Evolutionary conservation across 2,797 vertebrate species (phyloP), one percentile per base, ranked within the genome.

Genomic region (Lepilemur ruficaudatus): DNA sequence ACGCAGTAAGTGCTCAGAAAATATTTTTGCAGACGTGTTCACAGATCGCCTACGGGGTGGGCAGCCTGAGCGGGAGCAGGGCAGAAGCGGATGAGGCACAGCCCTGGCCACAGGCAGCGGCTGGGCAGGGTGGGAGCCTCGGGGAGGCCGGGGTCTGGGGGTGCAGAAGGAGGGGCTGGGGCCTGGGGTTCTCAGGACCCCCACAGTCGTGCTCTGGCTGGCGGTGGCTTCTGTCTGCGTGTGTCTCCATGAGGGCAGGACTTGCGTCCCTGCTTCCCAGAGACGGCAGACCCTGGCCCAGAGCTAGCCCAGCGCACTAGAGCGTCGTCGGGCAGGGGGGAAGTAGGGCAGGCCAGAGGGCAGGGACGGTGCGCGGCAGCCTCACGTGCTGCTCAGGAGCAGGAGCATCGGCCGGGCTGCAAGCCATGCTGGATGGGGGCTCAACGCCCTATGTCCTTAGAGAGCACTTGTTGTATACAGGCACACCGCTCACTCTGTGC

Each of bases 41-140:
- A 23, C 12, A 20, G 52, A 43, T 2, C 8, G 13, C 35, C 75
- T 23, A 0, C 32, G 2, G n/a, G 63, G 55, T 28, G 67, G 48
- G 14, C 1, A 11, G 30, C 38, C 17, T 0, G 9, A 25, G 61
- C 15, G 38, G 90, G n/a, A 1, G 69, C 61, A 9, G 8, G 2
- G 4, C 30, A 35, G 61, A 86, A 41, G 25, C 0, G 41, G 69
- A 32, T 30, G 81, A 28, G 38, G 63, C 2, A 10, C n/a, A 57
- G 57, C 30, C 10, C 3, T 0, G 1, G 1, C 57, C 32, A 5
- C 32, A 3, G 38, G 61, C 32, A 11, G 48, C 48, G 17, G 22
- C 17, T 12, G 91, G 91, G 57, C 38, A 28, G 5, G 5, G 2
- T 5, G 48, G 41, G 50, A 32, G 43, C 13, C 15, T 35, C 7